Evolutionary conservation across 2,797 vertebrate species (phyloP).

Genomic region (Hyperoplus immaculatus): DNA sequence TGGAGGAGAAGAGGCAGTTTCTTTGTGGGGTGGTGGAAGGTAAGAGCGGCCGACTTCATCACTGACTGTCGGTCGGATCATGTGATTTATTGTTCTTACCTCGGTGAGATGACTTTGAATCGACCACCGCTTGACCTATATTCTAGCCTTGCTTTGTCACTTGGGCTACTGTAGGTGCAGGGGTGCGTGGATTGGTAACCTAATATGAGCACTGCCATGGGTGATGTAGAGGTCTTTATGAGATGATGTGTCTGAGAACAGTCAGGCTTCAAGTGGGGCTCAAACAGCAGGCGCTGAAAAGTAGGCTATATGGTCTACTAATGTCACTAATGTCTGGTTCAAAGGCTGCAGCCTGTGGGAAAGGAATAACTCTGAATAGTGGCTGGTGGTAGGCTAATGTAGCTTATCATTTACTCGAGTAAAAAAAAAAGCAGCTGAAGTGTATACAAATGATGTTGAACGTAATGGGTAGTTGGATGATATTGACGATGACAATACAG

Average conservation of each 20-base stretch:
- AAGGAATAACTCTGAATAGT: background rate
- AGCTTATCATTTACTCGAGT: background rate
- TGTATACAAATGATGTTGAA: background rate
- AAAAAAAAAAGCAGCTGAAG: too few species aligned
- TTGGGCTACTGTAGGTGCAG: background rate
- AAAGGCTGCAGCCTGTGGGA: slow-evolving; percentile 24
- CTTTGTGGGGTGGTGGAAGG: slow-evolving; percentile 89
- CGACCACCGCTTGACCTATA: slow-evolving; percentile 61
- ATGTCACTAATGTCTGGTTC: slow-evolving; percentile 28
- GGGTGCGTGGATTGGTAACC: background rate
- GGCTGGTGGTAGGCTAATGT: background rate
- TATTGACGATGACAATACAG: background rate
- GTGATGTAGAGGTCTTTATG: slow-evolving; percentile 26
- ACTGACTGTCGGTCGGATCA: slow-evolving; percentile 56
- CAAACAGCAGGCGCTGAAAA: slow-evolving; percentile 45
- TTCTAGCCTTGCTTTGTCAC: slow-evolving; percentile 23
- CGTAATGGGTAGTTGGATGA: background rate
- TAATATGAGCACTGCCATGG: slow-evolving; percentile 2
- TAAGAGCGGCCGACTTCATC: slow-evolving; percentile 64
- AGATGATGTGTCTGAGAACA: slow-evolving; percentile 45
- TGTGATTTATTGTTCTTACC: slow-evolving; percentile 32
- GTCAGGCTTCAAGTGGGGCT: slow-evolving; percentile 54
- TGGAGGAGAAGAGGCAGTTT: slow-evolving; percentile 83
- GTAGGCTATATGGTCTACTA: background rate
- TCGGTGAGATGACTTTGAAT: slow-evolving; percentile 25